These are phyloP conservation scores for Ptychochromis oligacanthus DNA, from an alignment of 2,113 vertebrate species.

Conservation along the genomic window DNA sequence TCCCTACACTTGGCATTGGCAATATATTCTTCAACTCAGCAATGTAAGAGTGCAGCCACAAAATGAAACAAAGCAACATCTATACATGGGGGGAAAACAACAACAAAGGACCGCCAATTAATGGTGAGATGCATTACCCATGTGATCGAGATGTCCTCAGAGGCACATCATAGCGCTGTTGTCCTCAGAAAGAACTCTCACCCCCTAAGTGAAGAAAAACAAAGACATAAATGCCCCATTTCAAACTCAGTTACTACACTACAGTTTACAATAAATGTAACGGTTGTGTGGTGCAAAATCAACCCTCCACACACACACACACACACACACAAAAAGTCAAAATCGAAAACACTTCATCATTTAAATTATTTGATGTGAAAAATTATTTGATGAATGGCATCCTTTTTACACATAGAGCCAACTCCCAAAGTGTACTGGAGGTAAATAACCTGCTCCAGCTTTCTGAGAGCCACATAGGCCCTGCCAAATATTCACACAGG, in stretches of 20 bases:
- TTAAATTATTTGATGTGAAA: neutral
- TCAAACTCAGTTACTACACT: neutral
- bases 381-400: neutral
- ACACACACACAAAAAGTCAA: neutral
- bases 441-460: neutral
- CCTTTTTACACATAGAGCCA: neutral
- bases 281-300: neutral
- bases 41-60: neutral
- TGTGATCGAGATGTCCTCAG: constrained; percentile 75
- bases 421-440: neutral
- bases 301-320: too few species aligned
- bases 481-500: neutral
- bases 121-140: constrained; percentile 69
- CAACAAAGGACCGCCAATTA: neutral
- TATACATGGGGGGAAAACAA: neutral
- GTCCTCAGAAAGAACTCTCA: constrained; percentile 39
- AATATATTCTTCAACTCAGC: neutral
- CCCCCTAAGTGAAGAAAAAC: constrained; percentile 25
- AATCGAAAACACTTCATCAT: neutral
- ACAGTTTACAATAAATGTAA: neutral
- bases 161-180: constrained; percentile 49
- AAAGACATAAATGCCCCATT: neutral
- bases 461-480: neutral
- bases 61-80: neutral
- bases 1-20: neutral